These are phyloP conservation scores for Brotogeris chrysoptera DNA, from an alignment of 2,797 vertebrate species.

Conservation along the genomic window DNA sequence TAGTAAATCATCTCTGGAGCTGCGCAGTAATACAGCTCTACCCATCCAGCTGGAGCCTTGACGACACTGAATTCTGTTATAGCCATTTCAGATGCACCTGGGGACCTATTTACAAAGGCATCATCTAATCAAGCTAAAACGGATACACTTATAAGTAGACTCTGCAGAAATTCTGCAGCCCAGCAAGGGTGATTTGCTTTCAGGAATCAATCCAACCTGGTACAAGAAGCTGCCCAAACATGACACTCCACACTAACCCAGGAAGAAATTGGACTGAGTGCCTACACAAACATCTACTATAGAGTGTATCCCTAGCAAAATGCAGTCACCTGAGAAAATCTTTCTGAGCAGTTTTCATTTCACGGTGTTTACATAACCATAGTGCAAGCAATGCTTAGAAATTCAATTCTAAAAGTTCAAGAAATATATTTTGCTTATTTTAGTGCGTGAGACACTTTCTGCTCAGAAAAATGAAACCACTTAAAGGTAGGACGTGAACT, in stretches of 20 bases:
- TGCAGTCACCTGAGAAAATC: not conserved
- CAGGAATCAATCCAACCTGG: not conserved
- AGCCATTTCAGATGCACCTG: not conserved
- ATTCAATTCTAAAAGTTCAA: not conserved
- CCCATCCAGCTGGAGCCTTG: constrained; percentile 1
- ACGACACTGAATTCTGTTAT: not conserved
- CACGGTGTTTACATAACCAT: not conserved
- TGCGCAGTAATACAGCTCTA: not conserved
- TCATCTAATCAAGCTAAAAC: not conserved
- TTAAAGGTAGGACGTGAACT: not conserved
- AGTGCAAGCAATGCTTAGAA: not conserved
- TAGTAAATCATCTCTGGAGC: constrained; percentile 52
- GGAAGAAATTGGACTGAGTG: not conserved
- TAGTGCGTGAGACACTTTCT: not conserved
- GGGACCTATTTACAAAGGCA: not conserved
- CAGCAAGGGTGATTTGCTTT: not conserved
- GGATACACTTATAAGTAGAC: not conserved
- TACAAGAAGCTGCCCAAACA: not conserved
- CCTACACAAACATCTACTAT: not conserved
- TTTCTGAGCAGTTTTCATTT: not conserved
- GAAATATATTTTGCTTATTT: not conserved
- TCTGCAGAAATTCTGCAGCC: not conserved
- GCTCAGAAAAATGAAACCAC: not conserved
- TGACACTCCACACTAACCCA: not conserved
- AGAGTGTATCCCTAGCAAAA: not conserved